Percentiles rank a stretch among this genome's conserved stretches.
Conservation (phyloP, 1,140 invertebrate genomes). For the Penaeus indicus region DNA sequence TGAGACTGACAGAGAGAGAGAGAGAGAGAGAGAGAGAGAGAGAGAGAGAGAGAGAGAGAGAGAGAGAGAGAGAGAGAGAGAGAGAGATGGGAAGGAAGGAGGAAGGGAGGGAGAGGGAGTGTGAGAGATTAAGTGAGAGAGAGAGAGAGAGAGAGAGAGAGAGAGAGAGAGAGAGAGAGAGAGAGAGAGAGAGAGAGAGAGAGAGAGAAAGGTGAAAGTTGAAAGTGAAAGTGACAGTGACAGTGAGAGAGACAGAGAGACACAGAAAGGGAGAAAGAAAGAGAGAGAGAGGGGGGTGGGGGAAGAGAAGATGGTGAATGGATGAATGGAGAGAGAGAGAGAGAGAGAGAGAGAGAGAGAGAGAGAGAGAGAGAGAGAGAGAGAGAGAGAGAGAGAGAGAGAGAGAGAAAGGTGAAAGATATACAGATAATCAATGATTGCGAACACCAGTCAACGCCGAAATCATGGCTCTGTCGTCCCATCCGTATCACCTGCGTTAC, state of each 20-base stretch:
- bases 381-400: not conserved
- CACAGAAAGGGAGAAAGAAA: not conserved
- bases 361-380: not conserved
- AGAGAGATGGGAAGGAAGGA: not conserved
- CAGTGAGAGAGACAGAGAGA: not conserved
- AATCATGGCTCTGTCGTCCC: no score
- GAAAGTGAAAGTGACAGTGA: not conserved
- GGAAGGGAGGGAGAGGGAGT: not conserved
- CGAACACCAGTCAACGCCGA: no score
- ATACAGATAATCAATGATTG: no score
- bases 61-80: not conserved
- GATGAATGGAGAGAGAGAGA: not conserved
- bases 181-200: not conserved
- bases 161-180: no score
- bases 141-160: no score
- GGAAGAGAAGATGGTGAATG: not conserved
- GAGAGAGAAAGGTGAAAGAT: no score
- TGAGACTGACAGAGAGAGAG: no score
- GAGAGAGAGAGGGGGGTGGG: not conserved
- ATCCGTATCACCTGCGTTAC: no score
- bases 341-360: not conserved
- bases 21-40: not conserved
- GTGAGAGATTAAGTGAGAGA: not conserved
- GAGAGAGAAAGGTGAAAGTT: not conserved
- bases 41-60: conserved; percentile 14